Evolutionary conservation across 2,888 invertebrate genomes (phyloP), one percentile per base, ranked within the genome.

Genomic region (Pimpla rufipes): DNA sequence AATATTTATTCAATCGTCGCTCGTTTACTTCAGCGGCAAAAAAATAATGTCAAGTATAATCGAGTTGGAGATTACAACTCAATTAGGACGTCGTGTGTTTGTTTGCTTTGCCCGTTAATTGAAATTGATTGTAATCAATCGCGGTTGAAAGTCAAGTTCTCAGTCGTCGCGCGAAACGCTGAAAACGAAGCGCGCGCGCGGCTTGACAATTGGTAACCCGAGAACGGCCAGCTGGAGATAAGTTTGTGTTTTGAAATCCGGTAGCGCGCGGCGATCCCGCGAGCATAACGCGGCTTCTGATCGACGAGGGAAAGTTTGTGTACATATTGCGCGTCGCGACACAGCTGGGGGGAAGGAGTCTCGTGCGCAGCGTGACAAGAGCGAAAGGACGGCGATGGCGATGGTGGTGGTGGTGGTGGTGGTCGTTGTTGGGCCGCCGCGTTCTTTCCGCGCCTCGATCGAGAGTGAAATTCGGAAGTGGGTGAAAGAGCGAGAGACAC

Each of bases 381-480:
- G 55, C 35, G 57, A 74, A 62, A 74, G 74, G 57, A 42, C 23
- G 7, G 16, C 10, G 35, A 29, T 5, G 29, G 5, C 29, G 29
- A 29, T 29, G 29, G 3, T 29, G 29, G 2, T 29, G 29, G 2
- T 29, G 29, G 29, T 29, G 29, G 2, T 29, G 29, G 29, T 5
- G 29, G 29, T 5, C n/a, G 37, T 11, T 62, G 37, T 29, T 11
- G 55, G n/a, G n/a, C n/a, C n/a, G n/a, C 42, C 47, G 37, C 16
- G 37, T 37, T 59, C 29, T 7, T 76, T 75, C 37, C 52, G 40
- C 18, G 66, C 57, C 55, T 50, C 62, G 76, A 83, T 77, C 77
- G 83, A 83, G 83, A 83, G 83, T 83, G 83, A 83, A 83, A 80
- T 83, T 83, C 83, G 80, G 83, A 83, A 80, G 80, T 68, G 71